These are phyloP conservation scores for Spodoptera litura DNA, from an alignment of 1,140 invertebrate genomes.

Conservation along the genomic window DNA sequence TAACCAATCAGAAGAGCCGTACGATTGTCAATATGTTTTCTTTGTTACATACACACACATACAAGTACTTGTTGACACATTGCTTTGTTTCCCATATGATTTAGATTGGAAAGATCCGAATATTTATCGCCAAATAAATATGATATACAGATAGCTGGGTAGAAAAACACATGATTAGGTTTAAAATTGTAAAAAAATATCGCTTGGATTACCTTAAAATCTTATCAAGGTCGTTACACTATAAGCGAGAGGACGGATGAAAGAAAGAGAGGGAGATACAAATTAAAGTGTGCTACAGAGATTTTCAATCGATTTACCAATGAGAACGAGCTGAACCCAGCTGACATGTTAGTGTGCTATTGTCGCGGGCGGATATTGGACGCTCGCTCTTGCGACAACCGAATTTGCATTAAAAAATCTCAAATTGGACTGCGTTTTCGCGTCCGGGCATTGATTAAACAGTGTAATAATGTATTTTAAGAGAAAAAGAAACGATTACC, in stretches of 20 bases:
- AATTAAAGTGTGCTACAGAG: conserved; percentile 65
- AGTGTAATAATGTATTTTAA: conserved; percentile 85
- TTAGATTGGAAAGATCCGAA: conserved; percentile 54
- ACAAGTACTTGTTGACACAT: conserved; percentile 71
- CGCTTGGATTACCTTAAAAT: conserved; percentile 44
- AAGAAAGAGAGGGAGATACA: conserved; percentile 60
- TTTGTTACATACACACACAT: conserved; percentile 56
- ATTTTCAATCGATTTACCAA: conserved; percentile 83
- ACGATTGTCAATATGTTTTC: conserved; percentile 72
- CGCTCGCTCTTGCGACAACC: conserved; percentile 63
- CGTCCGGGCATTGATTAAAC: conserved; percentile 72
- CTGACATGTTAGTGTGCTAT: conserved; percentile 81
- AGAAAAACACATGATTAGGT: neutral
- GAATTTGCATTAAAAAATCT: conserved; percentile 63
- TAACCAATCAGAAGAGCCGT: conserved; percentile 67
- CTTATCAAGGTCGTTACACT: conserved; percentile 63
- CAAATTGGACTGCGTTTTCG: conserved; percentile 74
- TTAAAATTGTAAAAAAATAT: conserved; percentile 18
- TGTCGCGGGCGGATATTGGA: conserved; percentile 59
- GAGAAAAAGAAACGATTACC: conserved; percentile 82
- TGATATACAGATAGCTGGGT: neutral
- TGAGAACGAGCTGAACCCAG: conserved; percentile 71
- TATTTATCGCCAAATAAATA: conserved; percentile 4
- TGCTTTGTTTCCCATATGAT: conserved; percentile 81
- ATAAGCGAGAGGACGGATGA: conserved; percentile 62